A percentile compares a stretch with the other conserved stretches of the same genome.
Conservation (phyloP, 2,113 vertebrate genomes). For the Ctenomys sociabilis region DNA sequence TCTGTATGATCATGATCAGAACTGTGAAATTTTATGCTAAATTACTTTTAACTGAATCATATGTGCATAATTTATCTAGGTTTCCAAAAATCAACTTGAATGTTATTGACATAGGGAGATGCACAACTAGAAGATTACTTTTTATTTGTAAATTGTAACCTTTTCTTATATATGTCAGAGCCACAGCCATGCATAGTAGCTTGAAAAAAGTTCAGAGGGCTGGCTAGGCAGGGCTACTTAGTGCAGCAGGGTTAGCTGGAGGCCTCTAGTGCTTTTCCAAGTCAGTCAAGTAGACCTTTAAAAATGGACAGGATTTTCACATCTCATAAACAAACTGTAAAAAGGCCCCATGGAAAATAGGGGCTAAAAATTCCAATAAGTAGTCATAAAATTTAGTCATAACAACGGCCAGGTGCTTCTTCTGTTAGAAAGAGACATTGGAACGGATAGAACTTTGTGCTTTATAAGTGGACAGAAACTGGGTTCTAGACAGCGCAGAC, state of each 20-base stretch:
- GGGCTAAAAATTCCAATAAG: neutral
- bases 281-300: neutral
- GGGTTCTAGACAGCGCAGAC: constrained; percentile 26
- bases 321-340: constrained; percentile 23
- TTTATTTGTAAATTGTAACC: neutral
- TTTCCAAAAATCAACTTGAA: neutral
- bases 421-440: constrained; percentile 31
- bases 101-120: neutral
- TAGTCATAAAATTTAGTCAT: neutral
- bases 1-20: neutral
- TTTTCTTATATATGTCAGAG: neutral
- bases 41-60: neutral
- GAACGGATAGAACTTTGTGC: constrained; percentile 34
- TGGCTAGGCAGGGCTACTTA: fast-evolving
- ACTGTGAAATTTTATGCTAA: neutral
- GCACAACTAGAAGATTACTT: neutral
- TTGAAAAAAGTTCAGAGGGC: neutral
- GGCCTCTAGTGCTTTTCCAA: neutral
- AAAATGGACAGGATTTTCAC: neutral
- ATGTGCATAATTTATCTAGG: neutral
- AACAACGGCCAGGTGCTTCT: neutral
- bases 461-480: constrained; percentile 21
- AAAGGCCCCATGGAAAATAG: neutral
- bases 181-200: fast-evolving
- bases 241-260: neutral